Percentiles rank a stretch among this genome's conserved stretches.
These are phyloP conservation scores for Heteronetta atricapilla DNA, from an alignment of 2,113 vertebrate species.

Conservation along the genomic window DNA sequence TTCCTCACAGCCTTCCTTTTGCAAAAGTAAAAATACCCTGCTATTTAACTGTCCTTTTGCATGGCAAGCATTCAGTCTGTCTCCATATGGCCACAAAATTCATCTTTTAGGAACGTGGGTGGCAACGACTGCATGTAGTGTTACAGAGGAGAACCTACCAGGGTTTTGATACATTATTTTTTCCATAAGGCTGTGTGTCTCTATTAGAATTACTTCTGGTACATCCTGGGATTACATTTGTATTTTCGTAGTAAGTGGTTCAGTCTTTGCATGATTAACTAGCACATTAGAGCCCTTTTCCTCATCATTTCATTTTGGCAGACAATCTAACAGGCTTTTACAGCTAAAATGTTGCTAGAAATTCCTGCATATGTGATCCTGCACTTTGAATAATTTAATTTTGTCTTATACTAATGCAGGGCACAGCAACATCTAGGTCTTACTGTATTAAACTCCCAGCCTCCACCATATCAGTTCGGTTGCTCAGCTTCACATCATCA, in stretches of 20 bases:
- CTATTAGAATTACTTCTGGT: background rate
- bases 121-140: background rate
- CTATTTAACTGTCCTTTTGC: background rate
- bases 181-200: background rate
- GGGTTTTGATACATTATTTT: background rate
- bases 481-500: background rate
- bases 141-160: background rate
- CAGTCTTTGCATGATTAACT: accelerated
- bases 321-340: background rate
- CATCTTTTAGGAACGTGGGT: background rate
- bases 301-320: background rate
- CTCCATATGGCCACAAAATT: background rate
- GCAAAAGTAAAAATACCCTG: background rate
- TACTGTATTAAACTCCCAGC: background rate
- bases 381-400: background rate
- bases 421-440: background rate
- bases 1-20: background rate
- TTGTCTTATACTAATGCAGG: background rate
- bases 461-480: background rate
- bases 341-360: background rate
- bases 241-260: background rate
- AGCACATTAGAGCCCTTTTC: background rate
- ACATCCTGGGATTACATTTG: background rate
- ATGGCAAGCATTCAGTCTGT: background rate
- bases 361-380: background rate